phyloP scores from a whole-genome alignment of 1,140 invertebrate species.

The Pentalonia nigronervosa region DNA sequence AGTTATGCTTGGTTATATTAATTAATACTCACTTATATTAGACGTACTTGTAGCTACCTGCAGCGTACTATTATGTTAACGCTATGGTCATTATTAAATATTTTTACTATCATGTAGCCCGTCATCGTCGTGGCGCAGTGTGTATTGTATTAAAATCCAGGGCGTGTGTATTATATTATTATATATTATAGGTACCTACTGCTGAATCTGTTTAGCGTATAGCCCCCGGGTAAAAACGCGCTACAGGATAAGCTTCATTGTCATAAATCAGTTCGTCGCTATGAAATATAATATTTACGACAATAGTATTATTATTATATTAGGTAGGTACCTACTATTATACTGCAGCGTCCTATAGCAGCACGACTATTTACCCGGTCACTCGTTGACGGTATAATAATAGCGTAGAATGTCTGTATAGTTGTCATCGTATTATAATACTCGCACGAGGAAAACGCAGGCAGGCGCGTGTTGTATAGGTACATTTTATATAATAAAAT shows the following conservation, averaged over 20 bases:
- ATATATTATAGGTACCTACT: not conserved
- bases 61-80: not conserved
- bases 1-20: not conserved
- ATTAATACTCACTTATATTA: not conserved
- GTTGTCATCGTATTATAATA: not conserved
- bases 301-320: not conserved
- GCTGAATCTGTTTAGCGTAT: not conserved
- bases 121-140: not conserved
- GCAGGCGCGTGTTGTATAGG: too few species aligned
- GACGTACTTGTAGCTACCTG: not conserved
- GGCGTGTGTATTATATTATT: not conserved
- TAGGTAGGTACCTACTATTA: not conserved
- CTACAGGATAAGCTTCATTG: constrained; percentile 5
- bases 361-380: not conserved
- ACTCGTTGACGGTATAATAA: not conserved
- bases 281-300: not conserved
- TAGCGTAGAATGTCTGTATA: not conserved
- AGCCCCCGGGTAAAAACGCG: not conserved
- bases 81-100: constrained; percentile 9
- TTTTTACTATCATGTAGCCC: not conserved
- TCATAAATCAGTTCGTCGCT: constrained; percentile 31
- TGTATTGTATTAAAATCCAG: not conserved
- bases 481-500: too few species aligned
- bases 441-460: too few species aligned
- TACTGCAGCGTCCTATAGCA: not conserved